Evolutionary conservation across 2,113 vertebrate genomes (phyloP), one percentile per base, ranked within the genome.

Genomic region (Myotis brandtii): DNA sequence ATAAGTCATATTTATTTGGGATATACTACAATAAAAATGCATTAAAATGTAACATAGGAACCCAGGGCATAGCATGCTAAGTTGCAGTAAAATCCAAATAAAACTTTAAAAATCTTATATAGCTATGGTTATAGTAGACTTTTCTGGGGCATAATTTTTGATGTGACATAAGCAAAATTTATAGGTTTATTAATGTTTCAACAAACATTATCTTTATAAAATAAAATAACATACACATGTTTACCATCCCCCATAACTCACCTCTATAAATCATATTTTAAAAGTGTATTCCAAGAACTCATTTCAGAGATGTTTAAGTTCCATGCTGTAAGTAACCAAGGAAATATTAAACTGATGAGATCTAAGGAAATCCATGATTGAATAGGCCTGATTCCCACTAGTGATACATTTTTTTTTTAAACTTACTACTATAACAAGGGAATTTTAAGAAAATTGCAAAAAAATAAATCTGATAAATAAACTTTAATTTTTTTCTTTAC

Each of bases 301-400:
- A 34, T 76, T 94, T 83, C 64, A 93, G 32, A 1, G 0, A 1
- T 32, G 40, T 56, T 89, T 66, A 2, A 91, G 46, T 54, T 59
- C 40, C 43, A 14, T 43, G 4, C 59, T 73, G 10, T 40, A 76
- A 0, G 37, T 94, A 93, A 94, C 50, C 89, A 95, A 0, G 8
- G 87, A 95, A 97, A 96, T 80, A 46, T 0, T 5, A 97, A 96
- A 32, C 30, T 93, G 81, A 76, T 6, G 0, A 1, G 56, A 96
- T 94, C 8, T 14, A 56, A 86, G 17, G 70, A 66, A 89, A 95
- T 84, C 80, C 77, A 32, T 30, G 5, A 43, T 83, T 91, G 27
- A 21, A 3, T 2, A 43, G 59, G 80, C 64, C 54, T 32, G 81
- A 69, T 12, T 77, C 23, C 40, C 37, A 91, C 37, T 27, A 20